A percentile compares a stretch with the other conserved stretches of the same genome.
Conservation (phyloP, 2,113 vertebrate species). For the Oryzias celebensis region DNA sequence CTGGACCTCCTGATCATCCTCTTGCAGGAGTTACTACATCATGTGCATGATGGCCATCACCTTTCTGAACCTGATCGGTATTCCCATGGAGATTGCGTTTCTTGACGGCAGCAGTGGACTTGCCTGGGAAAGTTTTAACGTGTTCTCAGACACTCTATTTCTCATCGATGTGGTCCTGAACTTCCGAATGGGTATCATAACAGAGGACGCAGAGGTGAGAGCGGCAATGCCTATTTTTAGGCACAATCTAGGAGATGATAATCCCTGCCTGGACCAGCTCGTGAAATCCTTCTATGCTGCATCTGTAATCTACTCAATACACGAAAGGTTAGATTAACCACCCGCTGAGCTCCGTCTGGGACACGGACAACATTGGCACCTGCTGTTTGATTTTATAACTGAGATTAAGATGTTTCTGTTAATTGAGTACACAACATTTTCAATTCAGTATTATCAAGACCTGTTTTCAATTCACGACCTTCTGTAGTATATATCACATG, state of each 20-base stretch:
- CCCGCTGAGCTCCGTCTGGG: constrained; percentile 11
- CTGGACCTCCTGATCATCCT: neutral
- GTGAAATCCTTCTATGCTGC: constrained; percentile 48
- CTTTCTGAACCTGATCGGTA: constrained; percentile 75
- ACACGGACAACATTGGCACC: constrained; percentile 39
- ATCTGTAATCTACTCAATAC: constrained; percentile 65
- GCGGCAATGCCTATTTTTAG: constrained; percentile 51
- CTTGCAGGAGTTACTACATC: constrained; percentile 76
- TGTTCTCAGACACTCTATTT: constrained; percentile 77
- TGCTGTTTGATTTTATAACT: constrained; percentile 58
- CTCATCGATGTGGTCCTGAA: constrained; percentile 77
- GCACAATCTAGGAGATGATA: constrained; percentile 59
- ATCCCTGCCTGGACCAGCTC: constrained; percentile 51
- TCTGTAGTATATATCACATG: no score
- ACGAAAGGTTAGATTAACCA: constrained; percentile 62
- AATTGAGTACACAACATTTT: constrained; percentile 34
- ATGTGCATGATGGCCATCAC: constrained; percentile 78
- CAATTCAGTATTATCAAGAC: constrained; percentile 32
- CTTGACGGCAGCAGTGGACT: constrained; percentile 63
- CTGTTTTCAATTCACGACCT: no score
- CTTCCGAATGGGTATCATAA: constrained; percentile 77
- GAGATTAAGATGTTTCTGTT: constrained; percentile 45
- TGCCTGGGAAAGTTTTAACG: constrained; percentile 74
- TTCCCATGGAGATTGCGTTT: constrained; percentile 79
- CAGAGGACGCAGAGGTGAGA: constrained; percentile 77